phyloP scores from a whole-genome alignment of 2,888 invertebrate genomes.

The Arrhopalites spinosus region DNA sequence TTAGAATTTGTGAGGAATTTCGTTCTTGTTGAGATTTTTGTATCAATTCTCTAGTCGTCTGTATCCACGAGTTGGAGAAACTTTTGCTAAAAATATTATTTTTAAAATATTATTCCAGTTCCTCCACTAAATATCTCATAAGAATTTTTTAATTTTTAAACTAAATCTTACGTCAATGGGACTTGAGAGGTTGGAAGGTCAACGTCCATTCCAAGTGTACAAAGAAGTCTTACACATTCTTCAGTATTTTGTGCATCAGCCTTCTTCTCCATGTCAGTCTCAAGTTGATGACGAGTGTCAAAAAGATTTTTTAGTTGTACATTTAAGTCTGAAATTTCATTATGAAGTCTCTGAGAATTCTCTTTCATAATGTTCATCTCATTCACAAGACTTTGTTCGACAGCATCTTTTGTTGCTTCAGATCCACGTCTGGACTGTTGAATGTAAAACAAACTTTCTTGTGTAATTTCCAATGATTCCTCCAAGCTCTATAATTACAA shows the following conservation, averaged over 20 bases:
- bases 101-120: background rate
- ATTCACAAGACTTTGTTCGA: constrained; percentile 80
- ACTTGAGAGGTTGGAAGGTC: constrained; percentile 2
- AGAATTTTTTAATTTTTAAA: background rate
- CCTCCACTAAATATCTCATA: background rate
- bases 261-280: constrained; percentile 46
- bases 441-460: constrained; percentile 85
- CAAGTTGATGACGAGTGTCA: constrained; percentile 46
- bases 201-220: constrained; percentile 44
- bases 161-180: background rate
- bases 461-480: constrained; percentile 86
- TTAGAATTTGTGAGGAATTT: constrained; percentile 71
- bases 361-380: constrained; percentile 61
- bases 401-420: constrained; percentile 87
- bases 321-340: constrained; percentile 60
- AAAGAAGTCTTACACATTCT: constrained; percentile 46
- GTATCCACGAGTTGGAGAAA: background rate
- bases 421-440: constrained; percentile 84
- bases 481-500: constrained; percentile 73
- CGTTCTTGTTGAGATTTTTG: constrained; percentile 81
- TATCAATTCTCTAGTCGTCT: constrained; percentile 74
- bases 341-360: background rate
- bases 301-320: constrained; percentile 43
- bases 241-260: constrained; percentile 45
- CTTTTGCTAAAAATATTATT: background rate